Base-by-base conservation (phyloP, 2,888 invertebrate genomes). In the Selenia dentaria region DNA sequence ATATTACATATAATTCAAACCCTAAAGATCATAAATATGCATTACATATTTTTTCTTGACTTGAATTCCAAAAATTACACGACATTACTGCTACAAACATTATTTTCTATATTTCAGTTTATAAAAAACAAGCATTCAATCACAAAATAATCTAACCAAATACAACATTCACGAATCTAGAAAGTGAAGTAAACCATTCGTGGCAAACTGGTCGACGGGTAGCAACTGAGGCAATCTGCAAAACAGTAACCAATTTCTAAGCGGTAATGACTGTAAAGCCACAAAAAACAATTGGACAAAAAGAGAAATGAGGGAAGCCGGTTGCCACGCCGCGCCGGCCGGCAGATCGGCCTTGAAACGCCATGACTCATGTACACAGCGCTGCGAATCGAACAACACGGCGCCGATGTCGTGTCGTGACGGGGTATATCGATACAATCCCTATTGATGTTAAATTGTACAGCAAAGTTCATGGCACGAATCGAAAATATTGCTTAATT, bases 241-340 rank as follows among this genome's bases (percentile, higher is more conserved):
- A 54, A 67, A 62, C 65, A 58, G 64, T 66, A 64, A 67, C 64
- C 59, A 61, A 66, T 66, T 69, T 63, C 65, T 58, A 56, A 67
- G 46, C 55, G 51, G 64, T 58, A 64, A 66, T 67, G 62, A 65
- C 61, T 60, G 58, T 64, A 65, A 68, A 66, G 62, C 57, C 63
- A 67, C 68, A 76, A 76, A 79, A 77, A 77, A 22, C 73, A 69
- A 73, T 66, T 59, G 63, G 45, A 61, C 62, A 77, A 78, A 74
- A 77, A 73, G 66, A 65, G 63, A 71, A 73, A 64, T 62, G 67
- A 61, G 67, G 72, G 74, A 75, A 75, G 74, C 62, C 49, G 58
- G 82, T 87, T 84, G 82, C 78, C 67, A 81, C 57, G 79, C 69
- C 47, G 57, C 48, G 81, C 87, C 88, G 86, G 87, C 87, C 86